Conservation (phyloP, 2,113 vertebrate genomes). For the Anarhynchus alexandrinus region DNA sequence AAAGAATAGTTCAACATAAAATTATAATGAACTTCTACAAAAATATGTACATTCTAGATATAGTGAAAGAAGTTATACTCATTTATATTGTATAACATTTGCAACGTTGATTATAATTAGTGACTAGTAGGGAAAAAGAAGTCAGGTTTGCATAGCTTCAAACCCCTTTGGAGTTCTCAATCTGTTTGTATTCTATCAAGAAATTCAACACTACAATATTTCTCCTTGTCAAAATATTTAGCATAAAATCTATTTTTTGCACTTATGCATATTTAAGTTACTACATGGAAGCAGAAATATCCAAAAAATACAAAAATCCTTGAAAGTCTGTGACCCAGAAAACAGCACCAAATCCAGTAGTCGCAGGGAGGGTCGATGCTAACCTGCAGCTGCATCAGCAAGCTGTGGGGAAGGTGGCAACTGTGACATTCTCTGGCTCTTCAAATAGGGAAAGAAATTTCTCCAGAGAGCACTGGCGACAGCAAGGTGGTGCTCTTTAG, state of each 20-base stretch:
- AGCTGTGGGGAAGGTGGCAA: conserved; percentile 81
- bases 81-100: neutral
- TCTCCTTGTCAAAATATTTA: conserved; percentile 9
- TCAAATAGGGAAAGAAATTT: conserved; percentile 91
- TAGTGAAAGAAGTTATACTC: neutral
- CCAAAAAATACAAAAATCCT: neutral
- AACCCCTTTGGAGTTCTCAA: neutral
- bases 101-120: neutral
- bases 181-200: neutral
- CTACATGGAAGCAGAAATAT: neutral
- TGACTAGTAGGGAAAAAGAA: neutral
- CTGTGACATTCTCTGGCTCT: conserved; percentile 86
- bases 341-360: neutral
- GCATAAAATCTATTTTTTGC: neutral
- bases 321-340: neutral
- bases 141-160: neutral
- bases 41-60: neutral
- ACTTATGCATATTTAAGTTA: neutral
- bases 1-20: neutral
- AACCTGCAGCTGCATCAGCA: conserved; percentile 93
- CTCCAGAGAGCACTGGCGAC: conserved; percentile 86
- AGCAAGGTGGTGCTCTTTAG: conserved; percentile 95
- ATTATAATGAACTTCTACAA: neutral
- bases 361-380: neutral
- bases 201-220: neutral